Conservation (phyloP, 2,888 invertebrate species). For the Amphipyra tragopoginis region DNA sequence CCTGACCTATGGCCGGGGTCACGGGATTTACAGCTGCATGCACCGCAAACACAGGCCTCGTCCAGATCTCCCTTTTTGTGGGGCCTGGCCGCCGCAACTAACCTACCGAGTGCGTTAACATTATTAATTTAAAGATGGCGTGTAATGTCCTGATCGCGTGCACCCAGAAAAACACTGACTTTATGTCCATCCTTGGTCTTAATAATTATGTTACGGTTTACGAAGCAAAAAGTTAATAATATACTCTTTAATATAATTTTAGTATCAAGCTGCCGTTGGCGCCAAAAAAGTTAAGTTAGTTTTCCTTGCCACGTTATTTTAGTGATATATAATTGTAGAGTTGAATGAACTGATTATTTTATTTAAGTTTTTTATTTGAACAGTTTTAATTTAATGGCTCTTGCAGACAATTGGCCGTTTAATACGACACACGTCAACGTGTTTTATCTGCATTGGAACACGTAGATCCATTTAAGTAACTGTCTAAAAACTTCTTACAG, state of each 20-base stretch:
- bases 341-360: slow-evolving; percentile 39
- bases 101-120: slow-evolving; percentile 3
- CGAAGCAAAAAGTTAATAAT: slow-evolving; percentile 53
- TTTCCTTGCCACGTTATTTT: slow-evolving; percentile 17
- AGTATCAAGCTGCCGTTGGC: slow-evolving; percentile 26
- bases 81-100: neutral
- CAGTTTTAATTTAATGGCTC: slow-evolving; percentile 3
- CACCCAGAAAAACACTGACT: slow-evolving; percentile 31
- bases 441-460: neutral
- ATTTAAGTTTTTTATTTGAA: slow-evolving; percentile 8
- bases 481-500: too few species aligned
- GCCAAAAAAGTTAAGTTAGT: slow-evolving; percentile 42
- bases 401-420: slow-evolving; percentile 19
- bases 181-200: slow-evolving; percentile 33
- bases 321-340: slow-evolving; percentile 42
- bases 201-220: slow-evolving; percentile 44
- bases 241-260: slow-evolving; percentile 33
- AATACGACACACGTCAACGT: neutral
- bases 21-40: too few species aligned
- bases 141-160: slow-evolving; percentile 48
- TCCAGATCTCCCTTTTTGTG: too few species aligned
- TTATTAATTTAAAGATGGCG: slow-evolving; percentile 29
- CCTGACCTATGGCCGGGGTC: too few species aligned
- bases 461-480: neutral
- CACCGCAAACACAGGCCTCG: too few species aligned